Conservation (phyloP, 2,113 vertebrate genomes). For the Lagopus leucura region DNA sequence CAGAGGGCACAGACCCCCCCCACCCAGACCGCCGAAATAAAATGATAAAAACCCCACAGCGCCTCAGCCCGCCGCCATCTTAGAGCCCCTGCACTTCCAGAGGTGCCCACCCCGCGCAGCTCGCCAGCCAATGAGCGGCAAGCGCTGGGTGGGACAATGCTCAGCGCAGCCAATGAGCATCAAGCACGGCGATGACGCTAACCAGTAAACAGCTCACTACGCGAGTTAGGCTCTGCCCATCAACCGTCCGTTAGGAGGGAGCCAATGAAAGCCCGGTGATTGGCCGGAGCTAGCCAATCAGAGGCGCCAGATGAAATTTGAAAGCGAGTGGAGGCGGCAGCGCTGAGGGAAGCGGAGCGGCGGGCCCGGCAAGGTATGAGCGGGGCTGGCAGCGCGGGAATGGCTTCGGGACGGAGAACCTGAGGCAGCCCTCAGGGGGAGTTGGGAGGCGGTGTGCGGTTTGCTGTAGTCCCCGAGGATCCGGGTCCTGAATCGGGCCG, state of each 20-base stretch:
- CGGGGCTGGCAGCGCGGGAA: fast-evolving
- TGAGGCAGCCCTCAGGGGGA: fast-evolving
- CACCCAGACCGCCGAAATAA: fast-evolving
- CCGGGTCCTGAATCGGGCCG: fast-evolving
- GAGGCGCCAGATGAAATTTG: conserved; percentile 1
- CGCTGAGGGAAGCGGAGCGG: fast-evolving
- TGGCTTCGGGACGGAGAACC: fast-evolving
- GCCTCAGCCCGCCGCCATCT: neutral
- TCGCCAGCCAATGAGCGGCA: neutral
- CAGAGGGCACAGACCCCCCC: fast-evolving
- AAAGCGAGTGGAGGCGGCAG: neutral
- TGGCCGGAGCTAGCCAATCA: neutral
- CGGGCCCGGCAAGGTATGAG: neutral
- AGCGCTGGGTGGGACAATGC: fast-evolving
- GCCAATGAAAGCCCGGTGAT: neutral
- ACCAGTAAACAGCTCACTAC: fast-evolving
- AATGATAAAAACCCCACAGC: fast-evolving
- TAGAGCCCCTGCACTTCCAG: fast-evolving
- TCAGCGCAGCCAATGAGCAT: fast-evolving
- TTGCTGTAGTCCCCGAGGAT: fast-evolving
- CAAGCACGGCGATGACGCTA: fast-evolving
- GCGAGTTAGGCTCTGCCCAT: fast-evolving
- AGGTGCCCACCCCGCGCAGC: fast-evolving
- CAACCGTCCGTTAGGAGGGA: fast-evolving
- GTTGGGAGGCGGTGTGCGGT: fast-evolving